Percentiles rank a stretch among this genome's conserved stretches.
phyloP scores from a whole-genome alignment of 1,140 invertebrate species.

The Drosophila takahashii region DNA sequence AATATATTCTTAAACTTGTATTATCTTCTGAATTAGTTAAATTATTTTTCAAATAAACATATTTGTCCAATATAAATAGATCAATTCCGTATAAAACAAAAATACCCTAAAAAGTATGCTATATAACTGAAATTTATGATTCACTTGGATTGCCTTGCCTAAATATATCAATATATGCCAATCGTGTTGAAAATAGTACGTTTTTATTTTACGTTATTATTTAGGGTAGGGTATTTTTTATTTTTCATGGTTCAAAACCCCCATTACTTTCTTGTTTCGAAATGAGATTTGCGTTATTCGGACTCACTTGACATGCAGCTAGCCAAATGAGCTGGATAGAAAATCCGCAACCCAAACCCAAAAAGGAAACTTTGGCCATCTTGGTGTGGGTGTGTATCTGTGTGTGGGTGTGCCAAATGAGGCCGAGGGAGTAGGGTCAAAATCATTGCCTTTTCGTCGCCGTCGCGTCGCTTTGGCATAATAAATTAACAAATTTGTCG shows the following conservation, averaged over 20 bases:
- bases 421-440: slow-evolving; percentile 49
- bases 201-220: too few relatives aligned
- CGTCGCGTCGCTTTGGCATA: slow-evolving; percentile 61
- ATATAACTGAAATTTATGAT: too few relatives aligned
- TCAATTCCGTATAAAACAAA: too few relatives aligned
- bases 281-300: slow-evolving; percentile 68
- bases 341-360: slow-evolving; percentile 9
- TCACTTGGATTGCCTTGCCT: too few relatives aligned
- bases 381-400: slow-evolving; percentile 21
- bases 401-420: slow-evolving; percentile 60
- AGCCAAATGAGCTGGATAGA: slow-evolving; percentile 53
- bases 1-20: too few relatives aligned
- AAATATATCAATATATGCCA: too few relatives aligned
- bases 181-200: too few relatives aligned
- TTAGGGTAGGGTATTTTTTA: neutral
- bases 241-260: neutral
- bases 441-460: slow-evolving; percentile 41
- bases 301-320: slow-evolving; percentile 66
- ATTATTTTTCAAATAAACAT: neutral
- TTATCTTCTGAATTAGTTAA: too few relatives aligned
- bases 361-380: slow-evolving; percentile 41
- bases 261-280: slow-evolving; percentile 57
- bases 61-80: too few relatives aligned
- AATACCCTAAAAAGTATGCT: too few relatives aligned
- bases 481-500: slow-evolving; percentile 83